These are phyloP conservation scores for Sorex maritimensis DNA, from an alignment of 2,797 vertebrate genomes.

Conservation along the genomic window DNA sequence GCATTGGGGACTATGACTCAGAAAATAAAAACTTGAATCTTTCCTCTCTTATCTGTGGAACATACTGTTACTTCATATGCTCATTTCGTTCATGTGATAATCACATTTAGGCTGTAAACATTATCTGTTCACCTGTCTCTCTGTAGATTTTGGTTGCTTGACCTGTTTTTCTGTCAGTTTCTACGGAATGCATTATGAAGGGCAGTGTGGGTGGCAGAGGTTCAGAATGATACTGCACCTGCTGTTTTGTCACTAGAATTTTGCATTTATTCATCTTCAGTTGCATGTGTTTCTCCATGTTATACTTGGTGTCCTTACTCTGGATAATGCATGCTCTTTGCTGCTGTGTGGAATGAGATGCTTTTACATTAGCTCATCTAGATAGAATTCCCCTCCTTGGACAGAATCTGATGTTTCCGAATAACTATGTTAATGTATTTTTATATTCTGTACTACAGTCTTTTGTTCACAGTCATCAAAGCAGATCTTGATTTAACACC, in stretches of 20 bases:
- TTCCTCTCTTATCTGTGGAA: background rate
- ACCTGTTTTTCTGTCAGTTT: background rate
- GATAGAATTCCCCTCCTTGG: background rate
- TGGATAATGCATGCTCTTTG: background rate
- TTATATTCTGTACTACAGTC: background rate
- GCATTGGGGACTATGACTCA: background rate
- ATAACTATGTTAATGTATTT: background rate
- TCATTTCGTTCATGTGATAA: slow-evolving; percentile 64
- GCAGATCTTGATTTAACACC: background rate
- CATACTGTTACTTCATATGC: background rate
- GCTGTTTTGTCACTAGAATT: background rate
- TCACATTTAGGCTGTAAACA: slow-evolving; percentile 42
- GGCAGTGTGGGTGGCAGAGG: background rate
- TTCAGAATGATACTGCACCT: background rate
- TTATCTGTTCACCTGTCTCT: slow-evolving; percentile 1
- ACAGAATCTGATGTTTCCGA: slow-evolving; percentile 7
- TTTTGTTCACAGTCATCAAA: background rate
- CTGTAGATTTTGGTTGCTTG: background rate
- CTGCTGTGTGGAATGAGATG: background rate
- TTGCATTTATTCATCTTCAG: background rate
- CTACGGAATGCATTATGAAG: background rate
- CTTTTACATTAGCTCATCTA: background rate
- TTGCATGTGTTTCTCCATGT: slow-evolving; percentile 6
- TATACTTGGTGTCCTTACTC: background rate
- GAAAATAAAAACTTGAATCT: background rate